Percentiles rank a stretch among this genome's conserved stretches.
phyloP scores from a whole-genome alignment of 2,888 invertebrate species.

The Pemphredon lugubris region DNA sequence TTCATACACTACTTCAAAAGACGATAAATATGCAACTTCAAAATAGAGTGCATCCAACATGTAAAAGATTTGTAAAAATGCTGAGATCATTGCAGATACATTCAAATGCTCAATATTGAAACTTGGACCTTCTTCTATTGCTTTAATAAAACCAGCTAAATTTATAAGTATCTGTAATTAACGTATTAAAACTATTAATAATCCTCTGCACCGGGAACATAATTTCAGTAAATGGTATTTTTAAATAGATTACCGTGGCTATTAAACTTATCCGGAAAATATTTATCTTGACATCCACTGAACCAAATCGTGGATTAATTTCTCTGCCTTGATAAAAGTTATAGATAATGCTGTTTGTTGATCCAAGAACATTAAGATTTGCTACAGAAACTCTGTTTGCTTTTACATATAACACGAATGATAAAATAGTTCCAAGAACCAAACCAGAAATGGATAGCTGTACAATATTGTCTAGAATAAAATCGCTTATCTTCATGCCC shows the following conservation, averaged over 20 bases:
- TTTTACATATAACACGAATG: constrained; percentile 84
- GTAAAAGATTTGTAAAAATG: constrained; percentile 84
- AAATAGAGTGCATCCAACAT: constrained; percentile 84
- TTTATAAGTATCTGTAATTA: constrained; percentile 79
- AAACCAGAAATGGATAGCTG: constrained; percentile 84
- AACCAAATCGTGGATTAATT: constrained; percentile 86
- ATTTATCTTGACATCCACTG: constrained; percentile 86
- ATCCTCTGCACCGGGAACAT: too few species aligned
- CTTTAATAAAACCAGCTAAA: constrained; percentile 71
- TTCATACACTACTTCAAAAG: constrained; percentile 88
- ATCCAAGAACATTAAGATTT: constrained; percentile 85
- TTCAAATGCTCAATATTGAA: constrained; percentile 64
- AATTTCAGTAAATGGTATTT: too few species aligned
- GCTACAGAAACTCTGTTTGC: constrained; percentile 83
- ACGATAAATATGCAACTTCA: constrained; percentile 85
- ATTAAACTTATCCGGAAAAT: constrained; percentile 83
- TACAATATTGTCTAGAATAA: constrained; percentile 83
- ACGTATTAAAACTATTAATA: constrained; percentile 14
- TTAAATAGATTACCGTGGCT: constrained; percentile 81
- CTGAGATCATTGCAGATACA: constrained; percentile 81
- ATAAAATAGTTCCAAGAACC: constrained; percentile 83
- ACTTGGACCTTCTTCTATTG: constrained; percentile 66
- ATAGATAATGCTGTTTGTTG: constrained; percentile 85
- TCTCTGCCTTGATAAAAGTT: constrained; percentile 90
- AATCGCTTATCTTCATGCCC: constrained; percentile 81